Conservation (phyloP, 2,113 vertebrate species). For the Leptocoma aspasia region DNA sequence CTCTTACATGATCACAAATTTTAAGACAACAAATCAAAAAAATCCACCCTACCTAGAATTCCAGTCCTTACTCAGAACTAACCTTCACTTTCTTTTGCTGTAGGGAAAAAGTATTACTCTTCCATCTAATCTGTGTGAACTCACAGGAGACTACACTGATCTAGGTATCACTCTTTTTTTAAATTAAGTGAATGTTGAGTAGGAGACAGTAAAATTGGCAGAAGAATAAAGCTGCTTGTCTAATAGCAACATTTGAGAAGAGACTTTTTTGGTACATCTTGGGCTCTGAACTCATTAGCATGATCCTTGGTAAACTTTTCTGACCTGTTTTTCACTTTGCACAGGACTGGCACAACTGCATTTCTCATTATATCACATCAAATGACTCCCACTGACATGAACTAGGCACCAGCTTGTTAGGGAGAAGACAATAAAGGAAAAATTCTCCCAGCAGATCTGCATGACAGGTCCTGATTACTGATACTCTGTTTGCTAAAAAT, state of each 20-base stretch:
- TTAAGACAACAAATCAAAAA: background rate
- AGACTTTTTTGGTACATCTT: background rate
- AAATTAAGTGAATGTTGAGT: constrained; percentile 1
- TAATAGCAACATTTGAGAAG: background rate
- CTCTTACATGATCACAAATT: background rate
- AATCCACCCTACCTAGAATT: background rate
- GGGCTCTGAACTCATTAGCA: constrained; percentile 50
- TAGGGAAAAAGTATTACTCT: background rate
- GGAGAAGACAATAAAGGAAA: background rate
- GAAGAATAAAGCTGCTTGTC: constrained; percentile 18
- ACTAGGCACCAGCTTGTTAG: constrained; percentile 20
- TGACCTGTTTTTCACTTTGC: constrained; percentile 18
- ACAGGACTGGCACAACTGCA: background rate
- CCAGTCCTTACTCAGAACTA: background rate
- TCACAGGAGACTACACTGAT: background rate
- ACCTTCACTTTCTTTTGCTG: background rate
- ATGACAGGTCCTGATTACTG: background rate
- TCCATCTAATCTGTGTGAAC: background rate
- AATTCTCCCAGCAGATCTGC: background rate
- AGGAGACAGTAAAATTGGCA: background rate
- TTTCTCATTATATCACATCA: constrained; percentile 52
- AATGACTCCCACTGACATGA: constrained; percentile 9
- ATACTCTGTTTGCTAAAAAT: background rate
- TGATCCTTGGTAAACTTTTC: constrained; percentile 47
- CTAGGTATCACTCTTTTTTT: background rate